Base-by-base conservation (phyloP, 2,113 vertebrate genomes). In the Sorex araneus region DNA sequence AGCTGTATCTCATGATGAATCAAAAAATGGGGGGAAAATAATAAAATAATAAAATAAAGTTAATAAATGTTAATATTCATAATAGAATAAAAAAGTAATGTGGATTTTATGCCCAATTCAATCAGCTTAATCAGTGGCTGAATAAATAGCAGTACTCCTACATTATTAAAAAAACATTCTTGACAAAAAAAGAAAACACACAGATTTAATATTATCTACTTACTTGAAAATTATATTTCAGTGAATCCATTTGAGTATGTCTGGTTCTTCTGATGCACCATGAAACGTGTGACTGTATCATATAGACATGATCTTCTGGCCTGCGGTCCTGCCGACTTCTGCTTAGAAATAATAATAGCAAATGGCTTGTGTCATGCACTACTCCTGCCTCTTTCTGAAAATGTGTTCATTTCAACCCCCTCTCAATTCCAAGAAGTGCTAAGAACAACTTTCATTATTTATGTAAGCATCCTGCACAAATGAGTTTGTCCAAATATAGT, bases 321-420 rank as follows among this genome's bases (percentile, higher is more conserved):
- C 43, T 13, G 32, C 2, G 50, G 50, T 2, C 64, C 32, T 71
- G 50, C 57, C 12, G 40, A 9, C 43, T 43, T 95, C 34, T 73
- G 23, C 67, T 87, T 47, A 84, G 63, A 84, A 90, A 92, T 63
- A 73, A 23, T 54, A n/a, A n/a, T 3, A 54, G 10, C 57, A 36
- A 0, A 7, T 63, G 13, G 47, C 13, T 50, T 9, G 6, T 5
- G 21, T 18, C 27, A 85, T n/a, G 23, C 28, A 60, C 12, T 43
- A 16, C 67, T 85, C 54, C 75, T 60, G 81, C 45, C 50, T 19
- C 57, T 57, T 89, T 70, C 27, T 66, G 43, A 80, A 90, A 32
- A 84, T 28, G 16, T 79, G 63, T 71, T 40, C 30, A 70, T 57
- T 79, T 79, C 45, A 75, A 32, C 19, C 40, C 89, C 67, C 34